Evolutionary conservation across 2,888 invertebrate genomes (phyloP), one percentile per base, ranked within the genome.

Genomic region (Melanargia galathea): DNA sequence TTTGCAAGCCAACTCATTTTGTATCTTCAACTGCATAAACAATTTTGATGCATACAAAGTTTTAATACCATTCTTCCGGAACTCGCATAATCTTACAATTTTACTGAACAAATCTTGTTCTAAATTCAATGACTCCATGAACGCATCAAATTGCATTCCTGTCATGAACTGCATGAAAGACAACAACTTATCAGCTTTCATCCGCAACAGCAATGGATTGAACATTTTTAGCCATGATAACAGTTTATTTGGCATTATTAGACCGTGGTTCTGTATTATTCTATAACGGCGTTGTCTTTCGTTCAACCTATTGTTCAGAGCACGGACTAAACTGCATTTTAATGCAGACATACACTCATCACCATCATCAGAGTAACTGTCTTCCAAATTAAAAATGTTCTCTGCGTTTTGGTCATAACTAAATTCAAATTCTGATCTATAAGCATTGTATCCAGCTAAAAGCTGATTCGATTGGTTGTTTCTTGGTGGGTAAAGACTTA

Each of bases 321-420:
- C 94, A 63, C 92, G 92, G 1, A 95, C 89, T 10, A 97, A 85
- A 16, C 95, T 93, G 63, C 93, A 92, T 80, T 96, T 95, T 59
- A 97, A 80, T 40, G 94, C 92, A 71, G 93, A 92, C 73, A 93
- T 89, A 56, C 94, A 83, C 33, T 93, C 84, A 73, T 92, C 92
- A 71, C 84, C 83, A 68, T 93, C 92, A 62, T 87, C 86, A 0
- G 86, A 80, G 59, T 92, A 92, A 49, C 73, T 77, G 63, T 85
- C 84, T 65, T 88, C 87, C 59, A 86, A 83, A 76, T 88, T 86
- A 63, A 95, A 87, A 49, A 96, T 88, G 66, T 93, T 92, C 81
- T 98, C 97, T 0, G 97, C 96, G 75, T 95, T 95, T 66, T 96
- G 93, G 80, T 97, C 97, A 78, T 95, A 96, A 69, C 97, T 97